Percentiles rank a stretch among this genome's conserved stretches.
Evolutionary conservation across 2,113 vertebrate species (phyloP).

Genomic region (Gobius niger): DNA sequence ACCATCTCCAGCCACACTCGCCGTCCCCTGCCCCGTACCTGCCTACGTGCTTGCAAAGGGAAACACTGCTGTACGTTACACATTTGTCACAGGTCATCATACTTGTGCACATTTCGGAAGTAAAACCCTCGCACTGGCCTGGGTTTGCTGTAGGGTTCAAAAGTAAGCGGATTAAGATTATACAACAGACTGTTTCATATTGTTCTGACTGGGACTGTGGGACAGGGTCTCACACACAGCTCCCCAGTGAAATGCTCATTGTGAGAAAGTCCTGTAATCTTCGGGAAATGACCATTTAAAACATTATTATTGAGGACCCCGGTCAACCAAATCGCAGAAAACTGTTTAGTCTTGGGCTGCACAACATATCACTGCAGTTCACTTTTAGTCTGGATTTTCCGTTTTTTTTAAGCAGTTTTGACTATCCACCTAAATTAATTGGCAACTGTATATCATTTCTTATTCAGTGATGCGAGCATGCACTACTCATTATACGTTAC

Average conservation of each 20-base stretch:
- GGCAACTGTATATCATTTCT: background rate
- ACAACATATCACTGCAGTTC: no score
- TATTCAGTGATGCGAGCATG: background rate
- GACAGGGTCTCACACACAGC: conserved; percentile 27
- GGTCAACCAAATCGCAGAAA: no score
- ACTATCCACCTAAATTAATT: background rate
- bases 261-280: conserved; percentile 1
- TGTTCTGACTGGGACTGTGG: conserved; percentile 21
- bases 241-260: background rate
- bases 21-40: no score
- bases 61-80: no score
- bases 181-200: conserved; percentile 58
- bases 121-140: conserved; percentile 40
- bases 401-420: no score
- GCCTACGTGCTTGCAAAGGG: no score
- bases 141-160: conserved; percentile 28
- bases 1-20: no score
- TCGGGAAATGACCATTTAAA: background rate
- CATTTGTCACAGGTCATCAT: no score
- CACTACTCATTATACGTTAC: background rate
- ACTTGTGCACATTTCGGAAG: conserved; percentile 12
- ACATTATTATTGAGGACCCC: background rate
- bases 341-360: no score
- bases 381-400: no score
- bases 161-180: conserved; percentile 70